Evolutionary conservation across 2,888 invertebrate genomes (phyloP).

Genomic region (Protophormia terraenovae): DNA sequence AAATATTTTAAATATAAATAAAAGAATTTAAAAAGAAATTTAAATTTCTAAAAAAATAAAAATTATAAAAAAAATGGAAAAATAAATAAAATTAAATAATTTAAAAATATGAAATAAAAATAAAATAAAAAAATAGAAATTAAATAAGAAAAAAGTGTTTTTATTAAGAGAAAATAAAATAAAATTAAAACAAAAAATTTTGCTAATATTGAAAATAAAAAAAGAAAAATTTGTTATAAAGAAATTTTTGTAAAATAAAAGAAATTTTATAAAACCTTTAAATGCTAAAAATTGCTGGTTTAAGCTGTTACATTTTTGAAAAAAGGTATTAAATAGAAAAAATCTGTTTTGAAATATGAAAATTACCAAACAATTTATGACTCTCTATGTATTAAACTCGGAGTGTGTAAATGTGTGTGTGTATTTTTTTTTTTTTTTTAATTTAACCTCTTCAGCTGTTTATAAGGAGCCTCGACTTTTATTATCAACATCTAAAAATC

Average conservation of each 20-base stretch:
- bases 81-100: background rate
- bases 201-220: no score
- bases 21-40: slow-evolving; percentile 8
- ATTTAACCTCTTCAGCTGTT: slow-evolving; percentile 48
- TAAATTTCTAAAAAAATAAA: slow-evolving; percentile 1
- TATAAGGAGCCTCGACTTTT: slow-evolving; percentile 47
- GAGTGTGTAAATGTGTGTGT: background rate
- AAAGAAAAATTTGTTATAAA: no score
- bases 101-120: no score
- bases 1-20: background rate
- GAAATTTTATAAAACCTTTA: no score
- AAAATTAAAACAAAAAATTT: no score
- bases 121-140: background rate
- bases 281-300: no score
- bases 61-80: background rate
- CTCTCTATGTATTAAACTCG: background rate
- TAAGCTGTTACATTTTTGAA: no score
- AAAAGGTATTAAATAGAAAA: slow-evolving; percentile 2
- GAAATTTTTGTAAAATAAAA: no score
- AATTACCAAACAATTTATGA: slow-evolving; percentile 8
- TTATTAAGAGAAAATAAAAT: no score
- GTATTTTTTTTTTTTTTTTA: background rate
- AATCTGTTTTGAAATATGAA: background rate
- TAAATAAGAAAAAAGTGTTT: no score
- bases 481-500: slow-evolving; percentile 54